Conservation (phyloP, 2,888 invertebrate species). For the Cryptus viduatorius region DNA sequence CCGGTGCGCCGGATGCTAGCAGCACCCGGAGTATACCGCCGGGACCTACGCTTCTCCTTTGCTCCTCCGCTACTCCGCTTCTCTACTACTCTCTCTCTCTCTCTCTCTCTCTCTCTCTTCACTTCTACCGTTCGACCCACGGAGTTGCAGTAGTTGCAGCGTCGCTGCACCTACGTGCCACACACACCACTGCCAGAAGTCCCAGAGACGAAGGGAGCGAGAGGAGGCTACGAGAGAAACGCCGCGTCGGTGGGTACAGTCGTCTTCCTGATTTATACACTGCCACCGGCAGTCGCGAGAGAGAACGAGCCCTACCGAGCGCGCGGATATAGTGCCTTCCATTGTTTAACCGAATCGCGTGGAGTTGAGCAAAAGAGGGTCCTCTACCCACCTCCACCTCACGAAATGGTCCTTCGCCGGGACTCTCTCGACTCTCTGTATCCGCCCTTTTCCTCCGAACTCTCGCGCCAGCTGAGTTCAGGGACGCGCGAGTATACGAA, state of each 20-base stretch:
- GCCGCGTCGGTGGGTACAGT: slow-evolving; percentile 79
- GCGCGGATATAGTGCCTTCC: slow-evolving; percentile 75
- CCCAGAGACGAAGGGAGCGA: slow-evolving; percentile 26
- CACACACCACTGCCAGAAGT: slow-evolving; percentile 41
- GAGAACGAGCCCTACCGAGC: slow-evolving; percentile 59
- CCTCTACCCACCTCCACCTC: slow-evolving; percentile 19
- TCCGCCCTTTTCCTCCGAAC: slow-evolving; percentile 8
- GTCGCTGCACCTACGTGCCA: slow-evolving; percentile 30
- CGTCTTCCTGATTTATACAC: slow-evolving; percentile 84
- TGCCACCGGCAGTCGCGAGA: slow-evolving; percentile 78
- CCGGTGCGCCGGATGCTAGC: slow-evolving; percentile 78
- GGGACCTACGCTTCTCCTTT: slow-evolving; percentile 46
- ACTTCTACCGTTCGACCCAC: slow-evolving; percentile 5
- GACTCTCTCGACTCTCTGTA: slow-evolving; percentile 13
- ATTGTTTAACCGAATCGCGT: slow-evolving; percentile 82
- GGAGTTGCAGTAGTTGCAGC: slow-evolving; percentile 36
- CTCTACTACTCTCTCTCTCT: slow-evolving; percentile 17
- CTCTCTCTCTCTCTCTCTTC: slow-evolving; percentile 15
- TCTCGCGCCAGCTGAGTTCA: background rate
- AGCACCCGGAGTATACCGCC: slow-evolving; percentile 39
- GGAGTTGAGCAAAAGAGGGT: slow-evolving; percentile 55
- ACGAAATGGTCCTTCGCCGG: slow-evolving; percentile 21
- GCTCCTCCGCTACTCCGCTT: slow-evolving; percentile 20
- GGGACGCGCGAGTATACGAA: background rate
- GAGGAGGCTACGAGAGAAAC: slow-evolving; percentile 51